A percentile compares a stretch with the other conserved stretches of the same genome.
Conservation (phyloP, 2,797 vertebrate species). For the Muscicapa striata region DNA sequence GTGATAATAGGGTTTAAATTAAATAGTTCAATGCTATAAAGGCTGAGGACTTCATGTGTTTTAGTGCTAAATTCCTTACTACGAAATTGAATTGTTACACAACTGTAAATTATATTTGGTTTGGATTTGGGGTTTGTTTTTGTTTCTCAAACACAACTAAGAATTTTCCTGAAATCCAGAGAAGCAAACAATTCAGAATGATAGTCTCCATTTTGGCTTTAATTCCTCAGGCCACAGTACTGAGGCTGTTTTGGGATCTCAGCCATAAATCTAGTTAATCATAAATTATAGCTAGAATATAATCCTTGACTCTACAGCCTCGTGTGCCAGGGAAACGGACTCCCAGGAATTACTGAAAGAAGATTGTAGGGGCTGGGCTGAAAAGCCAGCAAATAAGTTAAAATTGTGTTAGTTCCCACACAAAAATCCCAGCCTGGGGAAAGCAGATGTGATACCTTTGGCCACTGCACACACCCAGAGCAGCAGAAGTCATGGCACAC, state of each 20-base stretch:
- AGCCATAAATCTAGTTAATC: constrained; percentile 69
- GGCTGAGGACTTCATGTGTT: neutral
- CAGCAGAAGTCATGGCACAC: constrained; percentile 56
- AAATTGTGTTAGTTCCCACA: constrained; percentile 32
- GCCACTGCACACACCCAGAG: neutral
- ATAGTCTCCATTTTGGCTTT: constrained; percentile 52
- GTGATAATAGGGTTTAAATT: constrained; percentile 55
- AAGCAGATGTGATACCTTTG: neutral
- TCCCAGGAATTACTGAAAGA: constrained; percentile 65
- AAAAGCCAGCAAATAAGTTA: constrained; percentile 39
- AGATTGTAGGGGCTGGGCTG: constrained; percentile 29
- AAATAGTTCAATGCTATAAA: constrained; percentile 45
- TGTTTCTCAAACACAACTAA: constrained; percentile 41
- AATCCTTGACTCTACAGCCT: constrained; percentile 58
- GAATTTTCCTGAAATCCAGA: constrained; percentile 45
- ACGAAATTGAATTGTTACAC: constrained; percentile 49
- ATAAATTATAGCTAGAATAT: constrained; percentile 70
- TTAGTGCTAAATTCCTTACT: constrained; percentile 15
- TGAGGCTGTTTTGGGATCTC: constrained; percentile 48
- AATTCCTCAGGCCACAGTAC: constrained; percentile 37
- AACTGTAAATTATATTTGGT: constrained; percentile 49
- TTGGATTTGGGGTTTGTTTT: constrained; percentile 34
- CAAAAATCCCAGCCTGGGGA: constrained; percentile 28
- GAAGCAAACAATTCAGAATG: constrained; percentile 39
- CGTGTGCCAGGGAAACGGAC: constrained; percentile 29